Percentiles rank a stretch among this genome's conserved stretches.
These are phyloP conservation scores for Andrena minutula DNA, from an alignment of 2,888 invertebrate genomes.

Conservation along the genomic window DNA sequence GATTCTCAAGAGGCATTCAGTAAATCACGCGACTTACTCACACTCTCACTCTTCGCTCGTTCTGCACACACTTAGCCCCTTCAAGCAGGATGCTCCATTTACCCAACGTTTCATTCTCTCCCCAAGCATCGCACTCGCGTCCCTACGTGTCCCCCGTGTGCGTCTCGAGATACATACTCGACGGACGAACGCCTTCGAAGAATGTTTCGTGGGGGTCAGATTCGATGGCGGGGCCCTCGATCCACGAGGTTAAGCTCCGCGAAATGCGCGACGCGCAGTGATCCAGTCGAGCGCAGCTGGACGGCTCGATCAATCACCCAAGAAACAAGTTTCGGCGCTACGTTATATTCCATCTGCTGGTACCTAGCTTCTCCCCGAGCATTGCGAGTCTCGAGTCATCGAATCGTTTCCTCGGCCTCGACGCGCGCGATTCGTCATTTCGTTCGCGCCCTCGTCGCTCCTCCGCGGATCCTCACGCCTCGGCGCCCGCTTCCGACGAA, in stretches of 20 bases:
- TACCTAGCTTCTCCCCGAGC: background rate
- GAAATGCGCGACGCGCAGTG: conserved; percentile 23
- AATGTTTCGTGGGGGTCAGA: conserved; percentile 17
- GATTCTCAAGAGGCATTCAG: conserved; percentile 59
- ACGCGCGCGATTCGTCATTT: conserved; percentile 46
- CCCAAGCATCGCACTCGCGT: background rate
- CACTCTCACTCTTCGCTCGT: conserved; percentile 7
- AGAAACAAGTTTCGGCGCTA: background rate
- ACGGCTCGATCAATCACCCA: background rate
- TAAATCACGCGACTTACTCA: conserved; percentile 30
- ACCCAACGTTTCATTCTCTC: background rate
- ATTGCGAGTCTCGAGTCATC: background rate
- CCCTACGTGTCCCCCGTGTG: conserved; percentile 28
- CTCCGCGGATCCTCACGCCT: conserved; percentile 25
- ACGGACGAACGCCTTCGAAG: conserved; percentile 46
- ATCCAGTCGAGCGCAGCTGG: background rate
- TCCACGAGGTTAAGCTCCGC: conserved; percentile 58
- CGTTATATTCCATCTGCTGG: background rate
- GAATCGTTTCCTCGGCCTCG: conserved; percentile 20
- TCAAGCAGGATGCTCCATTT: conserved; percentile 10
- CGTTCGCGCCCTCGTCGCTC: conserved; percentile 39
- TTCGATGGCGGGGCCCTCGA: conserved; percentile 45
- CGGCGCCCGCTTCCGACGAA: conserved; percentile 6
- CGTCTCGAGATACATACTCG: conserved; percentile 29
- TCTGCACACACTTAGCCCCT: background rate